Evolutionary conservation across 2,888 invertebrate species (phyloP).

Genomic region (Agrotis puta): DNA sequence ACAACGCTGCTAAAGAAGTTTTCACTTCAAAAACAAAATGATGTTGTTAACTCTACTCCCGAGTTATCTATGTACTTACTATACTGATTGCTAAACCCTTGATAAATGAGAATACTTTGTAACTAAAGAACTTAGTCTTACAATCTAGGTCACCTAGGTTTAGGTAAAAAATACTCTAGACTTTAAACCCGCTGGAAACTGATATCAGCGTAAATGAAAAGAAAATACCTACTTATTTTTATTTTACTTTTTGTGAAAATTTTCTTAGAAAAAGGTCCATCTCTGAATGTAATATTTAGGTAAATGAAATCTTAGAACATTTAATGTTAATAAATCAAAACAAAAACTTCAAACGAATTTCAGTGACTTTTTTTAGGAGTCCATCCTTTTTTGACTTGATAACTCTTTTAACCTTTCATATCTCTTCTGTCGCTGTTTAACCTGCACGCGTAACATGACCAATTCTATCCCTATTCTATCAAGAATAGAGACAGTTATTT

Average conservation of each 20-base stretch:
- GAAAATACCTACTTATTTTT: not conserved
- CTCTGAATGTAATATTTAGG: not conserved
- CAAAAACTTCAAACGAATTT: not conserved
- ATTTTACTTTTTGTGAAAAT: not conserved
- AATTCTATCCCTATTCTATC: no score
- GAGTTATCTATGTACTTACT: not conserved
- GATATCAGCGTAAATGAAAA: not conserved
- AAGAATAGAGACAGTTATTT: no score
- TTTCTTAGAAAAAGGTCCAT: not conserved
- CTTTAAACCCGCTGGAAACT: not conserved
- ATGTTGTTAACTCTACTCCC: not conserved
- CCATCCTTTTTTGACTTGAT: not conserved
- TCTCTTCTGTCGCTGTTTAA: not conserved
- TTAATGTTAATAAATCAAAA: not conserved
- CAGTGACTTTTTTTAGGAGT: not conserved
- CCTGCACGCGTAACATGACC: no score
- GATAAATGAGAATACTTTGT: slow-evolving; percentile 32
- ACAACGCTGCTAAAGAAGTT: no score
- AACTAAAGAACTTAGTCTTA: slow-evolving; percentile 3
- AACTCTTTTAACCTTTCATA: not conserved
- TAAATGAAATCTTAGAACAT: not conserved
- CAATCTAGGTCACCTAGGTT: slow-evolving; percentile 13
- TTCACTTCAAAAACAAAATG: no score
- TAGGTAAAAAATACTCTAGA: not conserved
- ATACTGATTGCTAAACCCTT: slow-evolving; percentile 4